Evolutionary conservation across 2,888 invertebrate genomes (phyloP).

Genomic region (Lumbricus terrestris): DNA sequence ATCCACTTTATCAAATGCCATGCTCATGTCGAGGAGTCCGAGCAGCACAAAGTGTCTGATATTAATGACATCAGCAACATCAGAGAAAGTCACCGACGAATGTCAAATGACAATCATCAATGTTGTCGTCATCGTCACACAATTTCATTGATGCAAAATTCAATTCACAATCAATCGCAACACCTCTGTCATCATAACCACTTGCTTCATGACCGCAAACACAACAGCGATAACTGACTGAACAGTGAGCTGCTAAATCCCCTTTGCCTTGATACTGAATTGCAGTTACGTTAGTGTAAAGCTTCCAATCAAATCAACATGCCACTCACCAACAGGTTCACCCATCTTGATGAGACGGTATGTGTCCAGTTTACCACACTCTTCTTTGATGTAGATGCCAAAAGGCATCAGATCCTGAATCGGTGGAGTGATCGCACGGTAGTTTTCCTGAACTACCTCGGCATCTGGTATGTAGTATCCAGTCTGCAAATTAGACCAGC

Average conservation of each 20-base stretch:
- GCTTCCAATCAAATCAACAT: background rate
- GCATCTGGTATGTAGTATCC: constrained; percentile 79
- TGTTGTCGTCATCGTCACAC: too few species aligned
- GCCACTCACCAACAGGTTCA: constrained; percentile 30
- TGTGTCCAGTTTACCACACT: constrained; percentile 71
- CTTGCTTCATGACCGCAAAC: background rate
- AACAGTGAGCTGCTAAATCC: too few species aligned
- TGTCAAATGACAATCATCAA: too few species aligned
- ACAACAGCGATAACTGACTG: background rate
- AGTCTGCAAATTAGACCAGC: constrained; percentile 43
- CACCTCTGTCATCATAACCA: background rate
- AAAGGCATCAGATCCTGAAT: constrained; percentile 67
- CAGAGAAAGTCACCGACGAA: too few species aligned
- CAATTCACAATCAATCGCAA: background rate
- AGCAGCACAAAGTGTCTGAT: too few species aligned
- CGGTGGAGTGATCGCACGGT: constrained; percentile 76
- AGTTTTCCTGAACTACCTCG: constrained; percentile 72
- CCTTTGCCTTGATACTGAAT: too few species aligned
- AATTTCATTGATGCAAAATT: too few species aligned
- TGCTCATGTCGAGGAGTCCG: too few species aligned
- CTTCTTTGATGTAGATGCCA: constrained; percentile 71
- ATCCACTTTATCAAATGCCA: too few species aligned
- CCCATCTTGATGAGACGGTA: constrained; percentile 66
- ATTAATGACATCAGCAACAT: too few species aligned
- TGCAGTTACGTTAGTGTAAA: background rate